Evolutionary conservation across 2,888 invertebrate genomes (phyloP), one percentile per base, ranked within the genome.

Genomic region (Darwinula stevensoni): DNA sequence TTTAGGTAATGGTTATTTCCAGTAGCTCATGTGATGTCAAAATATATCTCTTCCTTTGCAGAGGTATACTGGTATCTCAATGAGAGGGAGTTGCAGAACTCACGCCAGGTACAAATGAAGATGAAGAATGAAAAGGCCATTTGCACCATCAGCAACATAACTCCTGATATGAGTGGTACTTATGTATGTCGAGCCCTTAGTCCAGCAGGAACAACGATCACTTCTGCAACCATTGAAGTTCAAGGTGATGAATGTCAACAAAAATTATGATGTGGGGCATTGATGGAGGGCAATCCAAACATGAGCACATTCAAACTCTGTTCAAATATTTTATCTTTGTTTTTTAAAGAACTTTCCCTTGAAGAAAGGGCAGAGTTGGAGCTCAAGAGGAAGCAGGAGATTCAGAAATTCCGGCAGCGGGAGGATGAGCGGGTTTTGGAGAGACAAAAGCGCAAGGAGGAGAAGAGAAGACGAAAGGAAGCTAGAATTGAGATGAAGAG

Each of bases 161-260:
- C 57, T 1, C 58, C 59, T 36, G 63, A 64, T 34, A 61, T 70
- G 44, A 64, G 64, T 40, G 84, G 76, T 16, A 62, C 59, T 32
- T 84, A 80, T 44, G 62, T 64, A 40, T 80, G 80, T 48, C 76
- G 75, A 53, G 72, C 78, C 6, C 65, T 68, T 12, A 84, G 80
- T 48, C 73, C 74, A 43, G 67, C 74, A 35, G 82, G 82, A 30
- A 63, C 70, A 53, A 69, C 68, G 16, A 58, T 65, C 31, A 71
- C 75, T 2, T 71, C 71, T 51, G 75, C 69, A 4, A 69, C 67
- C 48, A 53, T 82, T 29, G 65, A 66, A 45, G 66, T 76, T 28
- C 58, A 63, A 48, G 52, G 56, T 57, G 45, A 37, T n/a, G n/a
- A n/a, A n/a, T n/a, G n/a, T n/a, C n/a, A n/a, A n/a, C n/a, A n/a